Conservation (phyloP, 2,888 invertebrate genomes). For the Acanthosepion lycidas region DNA sequence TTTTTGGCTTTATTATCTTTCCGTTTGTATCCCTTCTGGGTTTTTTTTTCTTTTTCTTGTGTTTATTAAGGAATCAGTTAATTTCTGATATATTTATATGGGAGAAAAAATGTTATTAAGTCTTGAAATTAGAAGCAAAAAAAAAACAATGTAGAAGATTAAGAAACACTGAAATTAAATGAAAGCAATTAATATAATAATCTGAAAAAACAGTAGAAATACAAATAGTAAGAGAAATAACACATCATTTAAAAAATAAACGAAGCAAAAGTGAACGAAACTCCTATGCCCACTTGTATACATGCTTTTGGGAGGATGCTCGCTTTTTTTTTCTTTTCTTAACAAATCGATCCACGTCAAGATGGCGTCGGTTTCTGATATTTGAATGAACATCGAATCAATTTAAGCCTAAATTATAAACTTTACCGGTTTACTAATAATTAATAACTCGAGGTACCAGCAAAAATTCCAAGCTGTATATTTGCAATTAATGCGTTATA, state of each 20-base stretch:
- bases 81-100: not conserved
- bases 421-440: not conserved
- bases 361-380: not conserved
- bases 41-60: not conserved
- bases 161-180: not conserved
- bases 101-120: not conserved
- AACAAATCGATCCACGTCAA: not conserved
- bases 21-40: not conserved
- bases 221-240: not conserved
- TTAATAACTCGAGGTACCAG: not conserved
- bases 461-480: not conserved
- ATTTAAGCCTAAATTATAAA: not conserved
- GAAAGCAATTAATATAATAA: not conserved
- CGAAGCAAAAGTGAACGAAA: not conserved
- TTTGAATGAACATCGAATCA: not conserved
- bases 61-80: constrained; percentile 33
- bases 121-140: constrained; percentile 6
- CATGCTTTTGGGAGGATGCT: not conserved
- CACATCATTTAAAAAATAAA: not conserved
- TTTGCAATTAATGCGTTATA: not conserved
- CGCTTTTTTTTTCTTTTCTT: no score
- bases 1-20: not conserved
- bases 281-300: not conserved
- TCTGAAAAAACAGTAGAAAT: not conserved
- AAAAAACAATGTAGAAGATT: not conserved